A percentile compares a stretch with the other conserved stretches of the same genome.
Evolutionary conservation across 23 tunicate genomes (phyloP).

Genomic region (Trididemnum nubilum): DNA sequence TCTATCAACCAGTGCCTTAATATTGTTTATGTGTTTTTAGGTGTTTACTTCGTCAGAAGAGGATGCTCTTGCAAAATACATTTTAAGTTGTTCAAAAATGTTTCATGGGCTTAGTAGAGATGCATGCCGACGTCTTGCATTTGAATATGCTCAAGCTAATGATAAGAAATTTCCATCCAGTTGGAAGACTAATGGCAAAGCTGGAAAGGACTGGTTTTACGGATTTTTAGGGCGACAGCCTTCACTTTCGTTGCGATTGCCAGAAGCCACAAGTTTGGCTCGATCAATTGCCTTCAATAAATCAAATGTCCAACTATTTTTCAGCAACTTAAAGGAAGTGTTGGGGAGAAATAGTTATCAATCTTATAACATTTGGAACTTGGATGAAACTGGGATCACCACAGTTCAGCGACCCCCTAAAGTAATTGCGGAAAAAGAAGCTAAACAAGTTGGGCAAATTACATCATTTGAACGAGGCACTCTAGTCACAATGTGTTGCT

Average conservation of each 20-base stretch:
- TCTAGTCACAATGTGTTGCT: constrained; percentile 36
- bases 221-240: no score
- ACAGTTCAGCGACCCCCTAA: constrained; percentile 27
- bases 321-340: constrained; percentile 17
- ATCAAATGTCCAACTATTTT: constrained; percentile 30
- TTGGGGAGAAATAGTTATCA: background rate
- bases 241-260: background rate
- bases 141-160: constrained; percentile 24
- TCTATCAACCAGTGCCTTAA: background rate
- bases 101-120: constrained; percentile 11
- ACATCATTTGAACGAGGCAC: constrained; percentile 35
- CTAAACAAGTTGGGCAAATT: constrained; percentile 39
- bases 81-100: constrained; percentile 5
- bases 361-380: constrained; percentile 35
- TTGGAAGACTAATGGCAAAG: constrained; percentile 20
- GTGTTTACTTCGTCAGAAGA: constrained; percentile 1
- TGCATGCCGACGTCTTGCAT: constrained; percentile 11
- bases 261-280: constrained; percentile 45
- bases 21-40: background rate
- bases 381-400: constrained; percentile 48
- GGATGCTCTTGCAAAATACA: constrained; percentile 17
- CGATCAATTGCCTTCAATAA: constrained; percentile 35
- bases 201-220: constrained; percentile 50
- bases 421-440: constrained; percentile 27
- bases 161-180: constrained; percentile 10